Evolutionary conservation across 2,888 invertebrate genomes (phyloP), one percentile per base, ranked within the genome.

Genomic region (Eristalis pertinax): DNA sequence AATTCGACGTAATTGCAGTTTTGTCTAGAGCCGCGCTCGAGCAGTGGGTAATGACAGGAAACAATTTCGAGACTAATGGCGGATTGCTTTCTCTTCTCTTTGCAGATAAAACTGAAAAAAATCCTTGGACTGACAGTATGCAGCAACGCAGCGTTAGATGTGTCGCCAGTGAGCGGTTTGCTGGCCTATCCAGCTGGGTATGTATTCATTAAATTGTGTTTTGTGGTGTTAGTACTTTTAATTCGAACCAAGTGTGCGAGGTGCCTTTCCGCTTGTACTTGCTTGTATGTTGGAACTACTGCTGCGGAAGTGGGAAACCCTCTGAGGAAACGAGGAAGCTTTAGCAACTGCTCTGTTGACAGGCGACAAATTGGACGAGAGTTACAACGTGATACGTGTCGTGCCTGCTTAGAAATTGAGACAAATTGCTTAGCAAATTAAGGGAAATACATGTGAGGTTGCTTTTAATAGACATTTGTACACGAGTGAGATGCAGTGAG

Each of bases 161-260:
- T 96, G 92, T 97, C 98, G 92, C 96, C 96, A 41, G 96, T 96
- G 92, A 96, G 96, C 87, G 98, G 98, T 91, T 94, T 96, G 80
- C 96, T 99, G 90, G 98, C 98, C 22, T 99, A 99, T 95, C 98
- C 99, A 79, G 99, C 99, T 90, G 99, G 99, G 99, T 99, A 93
- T 97, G 97, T 95, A 24, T 73, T 35, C 8, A 38, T 32, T 10
- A n/a, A 38, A 77, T 22, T 1, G 10, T 1, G 35, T 50, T 70
- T 15, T 41, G 38, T 58, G 22, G 64, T 68, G 50, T 19, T n/a
- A 8, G n/a, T 68, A 26, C 67, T 56, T 63, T 62, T 38, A 35
- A 43, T 41, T 77, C 43, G 3, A 68, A 35, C 1, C 1, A 19
- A n/a, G 43, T 50, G 43, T 15, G n/a, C 43, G 43, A 19, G 43